Conservation (phyloP, 2,888 invertebrate species). For the Autographa pulchrina region DNA sequence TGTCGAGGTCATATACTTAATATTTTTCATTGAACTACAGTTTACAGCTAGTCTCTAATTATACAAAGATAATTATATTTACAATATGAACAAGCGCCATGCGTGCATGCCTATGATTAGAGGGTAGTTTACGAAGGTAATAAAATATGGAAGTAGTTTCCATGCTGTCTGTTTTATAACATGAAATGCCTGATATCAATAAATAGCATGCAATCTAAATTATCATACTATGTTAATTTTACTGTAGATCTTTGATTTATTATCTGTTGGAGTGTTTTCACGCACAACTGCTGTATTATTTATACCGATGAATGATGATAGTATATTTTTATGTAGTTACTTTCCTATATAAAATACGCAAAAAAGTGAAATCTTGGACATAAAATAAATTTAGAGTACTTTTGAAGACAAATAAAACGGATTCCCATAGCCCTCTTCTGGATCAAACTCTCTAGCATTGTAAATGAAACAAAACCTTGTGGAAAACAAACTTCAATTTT, state of each 20-base stretch:
- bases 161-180: constrained; percentile 31
- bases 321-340: too few relatives aligned
- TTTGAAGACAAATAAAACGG: too few relatives aligned
- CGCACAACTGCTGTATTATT: neutral
- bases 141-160: constrained; percentile 33
- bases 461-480: too few relatives aligned
- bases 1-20: neutral
- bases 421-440: too few relatives aligned
- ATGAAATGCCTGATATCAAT: constrained; percentile 13
- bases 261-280: neutral
- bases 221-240: constrained; percentile 15
- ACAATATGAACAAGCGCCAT: constrained; percentile 1
- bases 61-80: neutral
- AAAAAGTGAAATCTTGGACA: too few relatives aligned
- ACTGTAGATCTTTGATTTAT: constrained; percentile 13
- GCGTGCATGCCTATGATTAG: constrained; percentile 31
- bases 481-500: too few relatives aligned
- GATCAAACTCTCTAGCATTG: too few relatives aligned
- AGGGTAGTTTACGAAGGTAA: neutral
- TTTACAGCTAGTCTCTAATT: neutral
- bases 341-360: too few relatives aligned
- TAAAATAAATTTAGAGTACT: too few relatives aligned
- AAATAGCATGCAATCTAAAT: constrained; percentile 23
- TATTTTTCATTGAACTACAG: neutral
- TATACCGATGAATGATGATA: too few relatives aligned